Conservation (phyloP, 2,888 invertebrate species). For the Emmelina monodactyla region DNA sequence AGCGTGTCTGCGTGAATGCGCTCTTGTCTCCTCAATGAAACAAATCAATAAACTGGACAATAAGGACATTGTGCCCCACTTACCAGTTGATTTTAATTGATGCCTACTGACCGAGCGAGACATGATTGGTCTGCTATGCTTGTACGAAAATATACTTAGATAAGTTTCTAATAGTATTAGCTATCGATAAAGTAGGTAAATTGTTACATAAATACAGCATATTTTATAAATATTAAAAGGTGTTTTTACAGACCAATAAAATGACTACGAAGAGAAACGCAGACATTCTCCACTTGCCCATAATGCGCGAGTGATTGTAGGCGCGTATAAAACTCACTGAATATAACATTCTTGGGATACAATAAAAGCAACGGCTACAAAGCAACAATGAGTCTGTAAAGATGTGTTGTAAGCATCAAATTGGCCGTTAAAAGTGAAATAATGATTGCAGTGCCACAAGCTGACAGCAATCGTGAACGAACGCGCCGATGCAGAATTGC, state of each 20-base stretch:
- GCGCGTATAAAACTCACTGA: too few species aligned
- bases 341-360: too few species aligned
- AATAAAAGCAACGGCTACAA: conserved; percentile 1
- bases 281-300: too few species aligned
- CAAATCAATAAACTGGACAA: background rate
- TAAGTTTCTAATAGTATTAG: too few species aligned
- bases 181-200: too few species aligned
- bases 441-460: conserved; percentile 30
- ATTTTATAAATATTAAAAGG: too few species aligned
- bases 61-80: conserved; percentile 23
- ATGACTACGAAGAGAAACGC: too few species aligned
- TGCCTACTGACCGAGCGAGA: background rate
- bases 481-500: conserved; percentile 9
- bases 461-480: conserved; percentile 29
- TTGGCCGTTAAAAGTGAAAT: conserved; percentile 22
- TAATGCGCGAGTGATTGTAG: too few species aligned
- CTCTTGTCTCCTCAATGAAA: background rate
- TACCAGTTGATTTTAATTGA: conserved; percentile 19
- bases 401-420: background rate
- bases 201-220: too few species aligned
- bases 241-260: too few species aligned
- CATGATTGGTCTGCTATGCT: too few species aligned
- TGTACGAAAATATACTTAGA: too few species aligned
- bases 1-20: background rate
- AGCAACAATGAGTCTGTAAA: background rate